Evolutionary conservation across 2,888 invertebrate genomes (phyloP).

Genomic region (Syritta pipiens): DNA sequence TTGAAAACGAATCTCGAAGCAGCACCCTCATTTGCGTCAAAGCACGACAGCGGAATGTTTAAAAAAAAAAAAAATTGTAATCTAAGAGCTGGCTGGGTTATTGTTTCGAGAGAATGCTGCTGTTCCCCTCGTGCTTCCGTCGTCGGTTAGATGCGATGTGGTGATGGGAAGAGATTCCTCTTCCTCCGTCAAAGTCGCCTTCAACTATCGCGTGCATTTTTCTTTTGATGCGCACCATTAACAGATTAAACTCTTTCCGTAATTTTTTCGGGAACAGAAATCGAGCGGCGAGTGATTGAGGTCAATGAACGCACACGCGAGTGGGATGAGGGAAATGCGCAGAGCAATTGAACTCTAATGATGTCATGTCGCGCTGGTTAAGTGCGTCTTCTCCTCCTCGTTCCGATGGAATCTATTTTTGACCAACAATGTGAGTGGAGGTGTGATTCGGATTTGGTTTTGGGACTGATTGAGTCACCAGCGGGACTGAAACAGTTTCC

Average conservation of each 20-base stretch:
- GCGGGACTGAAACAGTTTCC: too few relatives aligned
- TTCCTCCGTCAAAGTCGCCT: neutral
- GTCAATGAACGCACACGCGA: constrained; percentile 39
- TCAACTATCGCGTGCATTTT: constrained; percentile 35
- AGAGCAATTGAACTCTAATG: constrained; percentile 65
- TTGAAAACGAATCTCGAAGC: constrained; percentile 6
- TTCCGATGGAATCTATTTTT: constrained; percentile 38
- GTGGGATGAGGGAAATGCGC: constrained; percentile 5
- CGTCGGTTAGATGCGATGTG: too few relatives aligned
- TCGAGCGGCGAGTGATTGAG: constrained; percentile 31
- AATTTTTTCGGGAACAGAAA: constrained; percentile 1
- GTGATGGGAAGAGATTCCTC: neutral
- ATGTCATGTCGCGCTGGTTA: constrained; percentile 57
- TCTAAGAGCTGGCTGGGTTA: too few relatives aligned
- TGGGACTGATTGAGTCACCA: too few relatives aligned
- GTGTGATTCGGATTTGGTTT: too few relatives aligned
- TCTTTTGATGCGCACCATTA: constrained; percentile 23
- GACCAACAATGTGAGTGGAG: constrained; percentile 47
- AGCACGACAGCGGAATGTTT: neutral
- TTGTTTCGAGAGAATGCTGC: too few relatives aligned
- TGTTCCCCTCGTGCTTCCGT: too few relatives aligned
- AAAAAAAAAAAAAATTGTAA: neutral
- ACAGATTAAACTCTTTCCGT: constrained; percentile 17
- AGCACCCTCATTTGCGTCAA: constrained; percentile 36
- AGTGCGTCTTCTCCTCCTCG: constrained; percentile 27